These are phyloP conservation scores for Corythaeola cristata DNA, from an alignment of 2,113 vertebrate genomes.

Conservation along the genomic window DNA sequence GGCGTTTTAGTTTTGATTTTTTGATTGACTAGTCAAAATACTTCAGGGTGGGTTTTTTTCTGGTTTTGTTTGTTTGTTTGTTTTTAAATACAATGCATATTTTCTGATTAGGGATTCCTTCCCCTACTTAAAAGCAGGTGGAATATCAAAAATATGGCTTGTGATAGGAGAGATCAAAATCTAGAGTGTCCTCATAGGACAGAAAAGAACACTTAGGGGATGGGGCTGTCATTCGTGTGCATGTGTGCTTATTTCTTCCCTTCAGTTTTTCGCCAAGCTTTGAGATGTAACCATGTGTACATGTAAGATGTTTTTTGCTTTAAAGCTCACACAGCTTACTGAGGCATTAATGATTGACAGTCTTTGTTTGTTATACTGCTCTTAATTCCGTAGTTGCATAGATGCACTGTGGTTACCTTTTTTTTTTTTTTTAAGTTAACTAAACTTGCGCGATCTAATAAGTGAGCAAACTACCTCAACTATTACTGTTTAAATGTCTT, in stretches of 20 bases:
- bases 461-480: neutral
- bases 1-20: neutral
- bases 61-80: too few relatives aligned
- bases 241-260: neutral
- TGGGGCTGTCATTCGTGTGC: neutral
- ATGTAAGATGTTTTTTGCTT: neutral
- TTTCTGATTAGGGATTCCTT: neutral
- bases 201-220: neutral
- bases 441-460: neutral
- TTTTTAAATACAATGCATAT: neutral
- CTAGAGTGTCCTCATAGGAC: rapidly evolving
- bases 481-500: constrained; percentile 13
- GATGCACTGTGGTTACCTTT: neutral
- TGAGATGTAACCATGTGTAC: neutral
- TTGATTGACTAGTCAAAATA: neutral
- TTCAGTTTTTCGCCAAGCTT: neutral
- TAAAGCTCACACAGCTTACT: neutral
- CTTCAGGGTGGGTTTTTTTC: neutral
- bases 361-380: neutral
- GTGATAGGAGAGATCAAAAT: neutral
- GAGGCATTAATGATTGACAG: neutral
- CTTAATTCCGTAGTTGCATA: neutral
- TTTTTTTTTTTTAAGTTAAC: neutral
- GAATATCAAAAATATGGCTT: neutral
- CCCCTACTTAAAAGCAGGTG: neutral